Conservation (phyloP, 2,113 vertebrate genomes). For the Sinosuthora webbiana region DNA sequence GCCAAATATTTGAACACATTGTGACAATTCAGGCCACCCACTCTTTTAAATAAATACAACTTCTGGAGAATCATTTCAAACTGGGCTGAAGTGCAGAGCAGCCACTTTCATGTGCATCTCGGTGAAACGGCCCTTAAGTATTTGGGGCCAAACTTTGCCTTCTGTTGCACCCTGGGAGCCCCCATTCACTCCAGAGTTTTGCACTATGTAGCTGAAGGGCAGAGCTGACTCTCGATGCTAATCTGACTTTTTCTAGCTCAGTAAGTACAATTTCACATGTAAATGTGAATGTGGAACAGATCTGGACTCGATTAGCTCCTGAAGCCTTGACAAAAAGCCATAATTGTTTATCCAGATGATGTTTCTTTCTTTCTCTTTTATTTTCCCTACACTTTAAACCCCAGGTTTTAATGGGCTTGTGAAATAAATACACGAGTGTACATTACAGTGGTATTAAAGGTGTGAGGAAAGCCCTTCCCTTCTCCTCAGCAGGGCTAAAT, state of each 20-base stretch:
- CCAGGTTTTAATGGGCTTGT: conserved; percentile 15
- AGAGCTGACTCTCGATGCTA: conserved; percentile 8
- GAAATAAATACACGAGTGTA: not conserved
- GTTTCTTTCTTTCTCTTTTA: conserved; percentile 15
- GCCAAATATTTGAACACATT: conserved; percentile 35
- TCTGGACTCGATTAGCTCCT: conserved; percentile 57
- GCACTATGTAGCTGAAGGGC: not conserved
- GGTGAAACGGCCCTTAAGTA: not conserved
- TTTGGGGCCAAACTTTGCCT: not conserved
- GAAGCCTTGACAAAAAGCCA: conserved; percentile 43
- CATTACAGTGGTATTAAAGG: not conserved
- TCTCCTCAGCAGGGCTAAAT: not conserved
- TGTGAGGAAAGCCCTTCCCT: conserved; percentile 15
- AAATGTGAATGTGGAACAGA: conserved; percentile 45
- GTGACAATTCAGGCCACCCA: conserved; percentile 52
- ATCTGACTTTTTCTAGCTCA: conserved; percentile 21
- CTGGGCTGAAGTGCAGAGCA: not conserved
- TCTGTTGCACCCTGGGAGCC: not conserved
- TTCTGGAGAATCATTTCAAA: not conserved
- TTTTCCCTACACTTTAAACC: conserved; percentile 4
- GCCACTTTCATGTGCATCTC: not conserved
- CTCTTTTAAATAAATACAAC: conserved; percentile 2
- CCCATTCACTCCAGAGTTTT: not conserved
- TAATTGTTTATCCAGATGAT: conserved; percentile 66
- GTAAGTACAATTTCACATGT: conserved; percentile 36